These are phyloP conservation scores for Diarsia brunnea DNA, from an alignment of 2,888 invertebrate species.

Conservation along the genomic window DNA sequence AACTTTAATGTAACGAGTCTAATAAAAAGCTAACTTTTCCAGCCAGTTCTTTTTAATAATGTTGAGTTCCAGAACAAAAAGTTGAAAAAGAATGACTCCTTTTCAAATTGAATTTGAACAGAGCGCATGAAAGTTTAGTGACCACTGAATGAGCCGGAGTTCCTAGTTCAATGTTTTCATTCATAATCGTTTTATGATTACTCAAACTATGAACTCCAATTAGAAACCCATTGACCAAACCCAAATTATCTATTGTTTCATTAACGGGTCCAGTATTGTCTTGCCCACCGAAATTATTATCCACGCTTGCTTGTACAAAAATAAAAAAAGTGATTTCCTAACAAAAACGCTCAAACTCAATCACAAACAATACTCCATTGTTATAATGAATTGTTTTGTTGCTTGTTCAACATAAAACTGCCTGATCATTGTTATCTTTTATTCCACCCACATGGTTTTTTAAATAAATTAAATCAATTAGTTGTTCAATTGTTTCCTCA, in stretches of 20 bases:
- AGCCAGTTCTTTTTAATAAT: slow-evolving; percentile 44
- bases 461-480: slow-evolving; percentile 76
- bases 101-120: slow-evolving; percentile 39
- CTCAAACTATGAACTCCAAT: slow-evolving; percentile 54
- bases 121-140: slow-evolving; percentile 12
- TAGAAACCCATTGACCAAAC: slow-evolving; percentile 57
- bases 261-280: slow-evolving; percentile 71
- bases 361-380: slow-evolving; percentile 87
- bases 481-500: slow-evolving; percentile 59
- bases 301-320: slow-evolving; percentile 65
- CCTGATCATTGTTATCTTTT: slow-evolving; percentile 82
- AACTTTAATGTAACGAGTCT: slow-evolving; percentile 28
- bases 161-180: slow-evolving; percentile 28
- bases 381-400: slow-evolving; percentile 86
- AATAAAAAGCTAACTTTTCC: slow-evolving; percentile 40
- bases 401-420: slow-evolving; percentile 80
- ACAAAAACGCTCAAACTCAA: slow-evolving; percentile 79
- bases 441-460: slow-evolving; percentile 84
- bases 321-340: slow-evolving; percentile 79
- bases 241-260: slow-evolving; percentile 66
- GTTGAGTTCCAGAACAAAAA: slow-evolving; percentile 22
- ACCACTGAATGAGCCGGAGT: slow-evolving; percentile 15
- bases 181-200: slow-evolving; percentile 39
- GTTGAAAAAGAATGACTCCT: slow-evolving; percentile 11
- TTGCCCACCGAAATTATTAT: slow-evolving; percentile 75